Evolutionary conservation across 2,113 vertebrate genomes (phyloP), one percentile per base, ranked within the genome.

Genomic region (Perca fluviatilis): DNA sequence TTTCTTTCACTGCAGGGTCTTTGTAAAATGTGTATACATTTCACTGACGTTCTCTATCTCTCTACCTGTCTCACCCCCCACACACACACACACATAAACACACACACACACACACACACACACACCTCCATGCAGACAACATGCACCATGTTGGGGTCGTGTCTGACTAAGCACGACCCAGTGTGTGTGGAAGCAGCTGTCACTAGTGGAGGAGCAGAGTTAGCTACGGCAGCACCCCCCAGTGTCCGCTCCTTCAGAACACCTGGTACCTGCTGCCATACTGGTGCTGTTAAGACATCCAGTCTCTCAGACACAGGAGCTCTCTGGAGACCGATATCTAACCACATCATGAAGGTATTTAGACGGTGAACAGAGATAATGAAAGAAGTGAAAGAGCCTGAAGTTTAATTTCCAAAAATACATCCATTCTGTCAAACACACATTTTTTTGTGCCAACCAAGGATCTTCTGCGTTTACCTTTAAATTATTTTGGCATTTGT

Each of bases 131-230:
- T 21, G 72, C 33, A 77, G 72, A 58, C 73, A 73, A 50, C 57
- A 54, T 51, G 80, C 73, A 54, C 77, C 74, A 74, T 75, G 50
- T 75, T 49, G 57, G 66, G 54, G 74, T 78, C 25, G 49, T 57
- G 80, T 78, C 79, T 84, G 86, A 92, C 70, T 92, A 85, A 86
- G 82, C 64, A 1, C 18, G 30, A 87, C 70, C 18, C 82, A 79
- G 75, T 60, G 76, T 81, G 76, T 81, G 81, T 78, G 54, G 80
- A 79, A 86, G 88, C 91, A 94, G 81, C 88, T 93, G 90, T 86
- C 86, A 83, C 77, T 71, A 74, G 73, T 46, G 0, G 18, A 77
- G 47, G 33, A 89, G 66, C 65, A 51, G 78, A 54, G 69, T 18
- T 51, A 53, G 74, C 80, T 9, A 63, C 6, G 10, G 75, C 62